Evolutionary conservation across 2,888 invertebrate species (phyloP).

Genomic region (Ennomos fuscantarius): DNA sequence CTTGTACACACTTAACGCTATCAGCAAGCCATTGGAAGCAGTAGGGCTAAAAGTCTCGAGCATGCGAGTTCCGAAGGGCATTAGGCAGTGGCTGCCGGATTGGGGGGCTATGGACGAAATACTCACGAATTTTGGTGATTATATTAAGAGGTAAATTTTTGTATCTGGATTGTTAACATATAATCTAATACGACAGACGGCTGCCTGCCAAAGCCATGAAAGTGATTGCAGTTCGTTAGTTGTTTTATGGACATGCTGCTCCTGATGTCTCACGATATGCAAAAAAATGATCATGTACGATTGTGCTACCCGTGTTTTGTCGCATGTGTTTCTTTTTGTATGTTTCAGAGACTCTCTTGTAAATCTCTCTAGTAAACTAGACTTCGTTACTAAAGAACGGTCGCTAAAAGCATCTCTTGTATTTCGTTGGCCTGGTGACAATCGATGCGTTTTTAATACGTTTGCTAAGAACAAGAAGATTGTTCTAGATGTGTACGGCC

Average conservation of each 20-base stretch:
- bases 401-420: slow-evolving; percentile 45
- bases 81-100: slow-evolving; percentile 36
- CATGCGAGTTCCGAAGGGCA: slow-evolving; percentile 44
- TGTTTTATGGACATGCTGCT: no score
- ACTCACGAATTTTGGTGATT: slow-evolving; percentile 14
- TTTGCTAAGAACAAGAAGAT: slow-evolving; percentile 55
- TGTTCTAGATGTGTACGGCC: slow-evolving; percentile 64
- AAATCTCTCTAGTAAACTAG: slow-evolving; percentile 27
- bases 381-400: slow-evolving; percentile 44
- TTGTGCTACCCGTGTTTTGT: no score
- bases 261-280: no score
- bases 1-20: slow-evolving; percentile 48
- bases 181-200: no score
- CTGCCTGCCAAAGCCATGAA: no score
- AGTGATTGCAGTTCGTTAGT: no score
- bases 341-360: slow-evolving; percentile 32
- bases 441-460: slow-evolving; percentile 49
- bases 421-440: slow-evolving; percentile 53
- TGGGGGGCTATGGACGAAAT: slow-evolving; percentile 27
- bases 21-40: slow-evolving; percentile 46
- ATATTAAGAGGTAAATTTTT: no score
- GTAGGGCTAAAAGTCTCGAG: slow-evolving; percentile 43
- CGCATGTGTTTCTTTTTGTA: no score
- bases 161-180: no score
- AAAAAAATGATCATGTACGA: no score